phyloP scores from a whole-genome alignment of 1,140 invertebrate genomes.

The Nephotettix cincticeps region DNA sequence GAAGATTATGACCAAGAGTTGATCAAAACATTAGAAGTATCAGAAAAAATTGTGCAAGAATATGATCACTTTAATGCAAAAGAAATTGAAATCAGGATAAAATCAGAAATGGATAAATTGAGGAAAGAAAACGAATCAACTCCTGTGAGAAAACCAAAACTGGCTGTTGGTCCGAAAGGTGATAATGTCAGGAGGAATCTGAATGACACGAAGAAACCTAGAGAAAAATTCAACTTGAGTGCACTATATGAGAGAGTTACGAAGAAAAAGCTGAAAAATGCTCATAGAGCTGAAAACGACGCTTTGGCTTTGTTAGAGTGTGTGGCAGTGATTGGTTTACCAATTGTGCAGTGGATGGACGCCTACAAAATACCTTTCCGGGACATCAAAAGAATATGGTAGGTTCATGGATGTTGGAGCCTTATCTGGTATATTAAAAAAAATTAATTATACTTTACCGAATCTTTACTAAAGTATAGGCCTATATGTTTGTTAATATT shows the following conservation, averaged over 20 bases:
- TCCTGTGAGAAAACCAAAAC: neutral
- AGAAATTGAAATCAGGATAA: neutral
- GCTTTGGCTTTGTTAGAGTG: slow-evolving; percentile 1
- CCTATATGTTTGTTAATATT: too few relatives aligned
- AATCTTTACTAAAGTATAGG: too few relatives aligned
- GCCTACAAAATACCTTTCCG: neutral
- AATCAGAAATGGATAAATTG: neutral
- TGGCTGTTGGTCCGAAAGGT: neutral
- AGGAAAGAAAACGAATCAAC: neutral
- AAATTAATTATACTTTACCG: too few relatives aligned
- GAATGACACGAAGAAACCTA: neutral
- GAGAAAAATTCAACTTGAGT: neutral
- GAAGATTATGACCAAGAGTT: neutral
- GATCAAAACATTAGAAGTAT: neutral
- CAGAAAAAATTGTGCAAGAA: neutral
- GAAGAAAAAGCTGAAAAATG: neutral
- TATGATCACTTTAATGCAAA: neutral
- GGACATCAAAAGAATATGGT: slow-evolving; percentile 1
- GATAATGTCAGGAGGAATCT: neutral
- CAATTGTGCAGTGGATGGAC: slow-evolving; percentile 15
- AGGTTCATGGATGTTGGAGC: too few relatives aligned
- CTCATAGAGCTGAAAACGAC: slow-evolving; percentile 16
- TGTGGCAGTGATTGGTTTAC: neutral
- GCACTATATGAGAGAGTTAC: neutral
- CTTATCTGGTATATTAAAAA: too few relatives aligned